These are phyloP conservation scores for Pseudococcus longispinus DNA, from an alignment of 2,888 invertebrate species.

Conservation along the genomic window DNA sequence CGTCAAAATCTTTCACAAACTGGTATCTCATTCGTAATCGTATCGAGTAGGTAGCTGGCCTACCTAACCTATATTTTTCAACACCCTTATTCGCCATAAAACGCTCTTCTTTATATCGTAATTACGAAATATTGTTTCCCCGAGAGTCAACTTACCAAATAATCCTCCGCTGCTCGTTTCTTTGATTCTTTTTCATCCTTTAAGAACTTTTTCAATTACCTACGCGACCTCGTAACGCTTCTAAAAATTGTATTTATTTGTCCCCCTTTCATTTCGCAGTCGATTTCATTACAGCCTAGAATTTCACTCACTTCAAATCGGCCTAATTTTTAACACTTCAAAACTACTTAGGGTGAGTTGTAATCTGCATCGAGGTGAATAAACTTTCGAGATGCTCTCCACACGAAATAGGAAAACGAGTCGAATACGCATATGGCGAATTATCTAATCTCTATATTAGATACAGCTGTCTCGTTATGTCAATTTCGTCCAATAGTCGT, in stretches of 20 bases:
- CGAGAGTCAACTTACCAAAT: constrained; percentile 12
- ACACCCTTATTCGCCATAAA: not conserved
- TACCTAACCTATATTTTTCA: not conserved
- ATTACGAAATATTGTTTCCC: constrained; percentile 25
- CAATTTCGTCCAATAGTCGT: not conserved
- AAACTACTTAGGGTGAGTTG: not conserved
- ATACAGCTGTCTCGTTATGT: not conserved
- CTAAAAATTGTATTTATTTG: not conserved
- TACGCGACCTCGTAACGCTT: not conserved
- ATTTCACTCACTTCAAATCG: not conserved
- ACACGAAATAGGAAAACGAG: not conserved
- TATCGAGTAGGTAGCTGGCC: too few relatives aligned
- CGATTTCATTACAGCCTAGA: not conserved
- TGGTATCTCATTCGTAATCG: not conserved
- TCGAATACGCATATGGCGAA: not conserved
- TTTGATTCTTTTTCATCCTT: not conserved
- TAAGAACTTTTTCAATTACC: constrained; percentile 9
- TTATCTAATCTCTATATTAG: not conserved
- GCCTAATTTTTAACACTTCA: not conserved
- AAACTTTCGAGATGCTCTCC: not conserved
- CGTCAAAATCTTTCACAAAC: not conserved
- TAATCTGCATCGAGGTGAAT: not conserved
- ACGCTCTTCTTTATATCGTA: not conserved
- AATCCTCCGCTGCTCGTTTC: not conserved
- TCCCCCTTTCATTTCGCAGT: not conserved